phyloP scores from a whole-genome alignment of 2,113 vertebrate genomes.

The Aldabrachelys gigantea region DNA sequence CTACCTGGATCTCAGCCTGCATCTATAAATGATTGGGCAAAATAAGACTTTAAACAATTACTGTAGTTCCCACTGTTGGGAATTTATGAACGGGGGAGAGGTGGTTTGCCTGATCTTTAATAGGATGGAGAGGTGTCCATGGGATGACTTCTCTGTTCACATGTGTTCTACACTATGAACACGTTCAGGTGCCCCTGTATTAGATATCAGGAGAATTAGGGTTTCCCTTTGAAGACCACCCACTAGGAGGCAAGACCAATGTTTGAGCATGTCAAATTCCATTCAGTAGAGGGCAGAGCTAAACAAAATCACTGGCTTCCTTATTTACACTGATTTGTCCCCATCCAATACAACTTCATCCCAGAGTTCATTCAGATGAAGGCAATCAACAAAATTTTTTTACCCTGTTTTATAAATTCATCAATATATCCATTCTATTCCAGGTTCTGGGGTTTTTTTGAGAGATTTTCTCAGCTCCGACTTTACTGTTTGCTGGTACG shows the following conservation, averaged over 20 bases:
- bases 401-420: neutral
- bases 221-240: neutral
- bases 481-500: neutral
- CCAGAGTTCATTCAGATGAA: neutral
- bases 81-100: too few species aligned
- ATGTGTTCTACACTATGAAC: neutral
- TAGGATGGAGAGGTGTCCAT: neutral
- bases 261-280: neutral
- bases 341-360: neutral
- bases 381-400: neutral
- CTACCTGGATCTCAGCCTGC: too few species aligned
- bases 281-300: neutral
- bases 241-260: neutral
- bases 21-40: too few species aligned
- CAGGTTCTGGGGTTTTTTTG: neutral
- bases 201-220: fast-evolving
- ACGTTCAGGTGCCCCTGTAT: fast-evolving
- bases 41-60: too few species aligned
- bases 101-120: neutral
- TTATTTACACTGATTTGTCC: neutral
- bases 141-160: too few species aligned
- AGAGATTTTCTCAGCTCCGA: neutral
- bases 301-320: neutral
- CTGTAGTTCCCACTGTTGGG: too few species aligned
- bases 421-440: neutral